Evolutionary conservation across 92 coral and sea anemone species (phyloP).

Genomic region (Actinostola sp.): DNA sequence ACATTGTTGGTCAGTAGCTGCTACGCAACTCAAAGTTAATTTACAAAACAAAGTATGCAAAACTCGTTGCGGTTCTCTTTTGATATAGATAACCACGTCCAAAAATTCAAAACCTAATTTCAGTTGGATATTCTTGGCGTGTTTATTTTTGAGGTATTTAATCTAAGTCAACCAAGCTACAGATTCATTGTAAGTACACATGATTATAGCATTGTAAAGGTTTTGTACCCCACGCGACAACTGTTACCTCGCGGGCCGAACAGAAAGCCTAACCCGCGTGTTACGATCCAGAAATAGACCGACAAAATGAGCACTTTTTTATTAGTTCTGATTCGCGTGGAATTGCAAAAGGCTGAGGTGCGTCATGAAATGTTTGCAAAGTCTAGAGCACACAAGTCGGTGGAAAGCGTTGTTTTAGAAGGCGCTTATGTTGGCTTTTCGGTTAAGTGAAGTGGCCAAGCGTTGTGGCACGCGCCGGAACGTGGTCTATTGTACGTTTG

Average conservation of each 20-base stretch:
- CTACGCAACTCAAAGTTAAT: not conserved
- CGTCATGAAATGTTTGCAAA: conserved; percentile 22
- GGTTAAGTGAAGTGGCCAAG: conserved; percentile 46
- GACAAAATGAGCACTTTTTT: conserved; percentile 7
- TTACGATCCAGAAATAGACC: conserved; percentile 4
- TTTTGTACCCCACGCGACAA: conserved; percentile 25
- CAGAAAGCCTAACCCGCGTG: conserved; percentile 31
- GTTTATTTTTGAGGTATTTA: not conserved
- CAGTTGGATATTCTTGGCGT: too few relatives aligned
- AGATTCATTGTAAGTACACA: conserved; percentile 10
- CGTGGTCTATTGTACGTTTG: conserved; percentile 72
- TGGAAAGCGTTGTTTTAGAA: conserved; percentile 13
- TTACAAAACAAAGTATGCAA: not conserved
- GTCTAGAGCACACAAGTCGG: not conserved
- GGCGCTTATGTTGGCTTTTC: conserved; percentile 45
- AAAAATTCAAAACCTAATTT: not conserved
- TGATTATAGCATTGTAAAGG: not conserved
- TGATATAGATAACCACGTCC: not conserved
- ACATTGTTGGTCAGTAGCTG: conserved; percentile 8
- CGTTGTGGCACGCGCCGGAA: conserved; percentile 90
- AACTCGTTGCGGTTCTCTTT: not conserved
- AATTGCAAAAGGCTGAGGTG: conserved; percentile 6
- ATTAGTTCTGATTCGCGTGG: not conserved
- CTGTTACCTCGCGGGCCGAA: conserved; percentile 27
- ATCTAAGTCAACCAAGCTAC: conserved; percentile 6